Base-by-base conservation (phyloP, 2,113 vertebrate species). In the Numida meleagris region DNA sequence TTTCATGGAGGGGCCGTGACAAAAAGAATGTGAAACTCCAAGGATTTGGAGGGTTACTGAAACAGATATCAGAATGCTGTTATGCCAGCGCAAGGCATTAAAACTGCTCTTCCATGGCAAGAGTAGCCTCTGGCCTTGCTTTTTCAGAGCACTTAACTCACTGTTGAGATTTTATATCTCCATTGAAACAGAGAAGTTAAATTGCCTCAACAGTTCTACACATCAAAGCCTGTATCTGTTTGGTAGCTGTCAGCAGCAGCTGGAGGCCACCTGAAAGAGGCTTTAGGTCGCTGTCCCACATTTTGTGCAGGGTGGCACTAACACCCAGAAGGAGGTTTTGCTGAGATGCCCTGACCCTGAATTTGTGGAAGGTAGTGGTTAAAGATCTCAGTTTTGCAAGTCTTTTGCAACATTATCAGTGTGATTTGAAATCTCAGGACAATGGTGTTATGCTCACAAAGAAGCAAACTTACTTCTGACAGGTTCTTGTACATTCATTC, bases 141-240 rank as follows among this genome's bases (percentile, higher is more conserved):
- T 65, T 46, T 34, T 48, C 38, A 68, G 59, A 58, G 42, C 46
- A 59, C 66, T 81, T 75, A 53, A 79, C 61, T 76, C 53, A 20
- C 31, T 12, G 6, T 19, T 79, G 29, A 79, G 42, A 36, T 79
- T 96, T 92, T 93, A 43, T 16, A 75, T 27, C 42, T 27, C 42
- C 66, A 38, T 17, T 59, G 74, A 74, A 87, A 90, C 18, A 78
- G 63, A 74, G 66, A 70, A 67, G 51, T 65, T 88, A 66, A 86
- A 91, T 51, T 66, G 74, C 78, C 90, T 92, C 79, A 53, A 5
- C 62, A 83, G 46, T 63, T 57, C 25, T 40, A 67, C 75, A 93
- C 82, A 92, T 96, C 92, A 97, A 91, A 96, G 93, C 50, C 15
- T 2, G 5, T 29, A 31, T 40, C 48, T 68, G 40, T 50, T 80